phyloP scores from a whole-genome alignment of 2,888 invertebrate genomes.

The Podotricha telesiphe region DNA sequence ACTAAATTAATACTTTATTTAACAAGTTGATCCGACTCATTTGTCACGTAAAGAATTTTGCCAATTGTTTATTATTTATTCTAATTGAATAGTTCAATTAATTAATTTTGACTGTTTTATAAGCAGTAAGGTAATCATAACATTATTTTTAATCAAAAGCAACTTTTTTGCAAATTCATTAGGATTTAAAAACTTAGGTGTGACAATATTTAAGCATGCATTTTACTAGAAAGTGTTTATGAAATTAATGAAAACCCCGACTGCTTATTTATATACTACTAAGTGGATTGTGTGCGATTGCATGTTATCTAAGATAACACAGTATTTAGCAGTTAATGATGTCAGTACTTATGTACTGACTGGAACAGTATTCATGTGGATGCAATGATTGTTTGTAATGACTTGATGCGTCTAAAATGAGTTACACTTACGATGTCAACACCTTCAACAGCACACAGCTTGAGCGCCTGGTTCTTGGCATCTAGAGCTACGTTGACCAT shows the following conservation, averaged over 20 bases:
- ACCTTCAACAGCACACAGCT: slow-evolving; percentile 97
- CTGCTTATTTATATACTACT: not conserved
- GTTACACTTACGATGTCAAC: slow-evolving; percentile 92
- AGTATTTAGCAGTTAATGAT: slow-evolving; percentile 30
- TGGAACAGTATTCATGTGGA: slow-evolving; percentile 6
- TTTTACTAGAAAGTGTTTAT: slow-evolving; percentile 6
- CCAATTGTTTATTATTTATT: slow-evolving; percentile 27
- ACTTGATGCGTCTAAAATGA: slow-evolving; percentile 19
- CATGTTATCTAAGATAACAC: slow-evolving; percentile 28
- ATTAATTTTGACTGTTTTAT: slow-evolving; percentile 9
- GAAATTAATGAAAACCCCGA: slow-evolving; percentile 4
- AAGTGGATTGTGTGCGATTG: slow-evolving; percentile 10
- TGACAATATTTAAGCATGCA: slow-evolving; percentile 2
- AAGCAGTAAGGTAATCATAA: slow-evolving; percentile 6
- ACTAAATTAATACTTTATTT: slow-evolving; percentile 33
- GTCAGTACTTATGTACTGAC: slow-evolving; percentile 27
- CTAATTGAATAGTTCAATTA: not conserved
- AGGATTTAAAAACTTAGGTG: not conserved
- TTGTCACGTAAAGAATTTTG: slow-evolving; percentile 17
- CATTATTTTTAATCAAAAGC: not conserved
- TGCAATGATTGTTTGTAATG: slow-evolving; percentile 37
- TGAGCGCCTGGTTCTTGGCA: slow-evolving; percentile 97
- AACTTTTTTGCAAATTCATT: slow-evolving; percentile 3
- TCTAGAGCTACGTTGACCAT: slow-evolving; percentile 99
- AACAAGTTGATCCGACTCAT: slow-evolving; percentile 37